These are phyloP conservation scores for Gymnogyps californianus DNA, from an alignment of 2,113 vertebrate genomes.

Conservation along the genomic window DNA sequence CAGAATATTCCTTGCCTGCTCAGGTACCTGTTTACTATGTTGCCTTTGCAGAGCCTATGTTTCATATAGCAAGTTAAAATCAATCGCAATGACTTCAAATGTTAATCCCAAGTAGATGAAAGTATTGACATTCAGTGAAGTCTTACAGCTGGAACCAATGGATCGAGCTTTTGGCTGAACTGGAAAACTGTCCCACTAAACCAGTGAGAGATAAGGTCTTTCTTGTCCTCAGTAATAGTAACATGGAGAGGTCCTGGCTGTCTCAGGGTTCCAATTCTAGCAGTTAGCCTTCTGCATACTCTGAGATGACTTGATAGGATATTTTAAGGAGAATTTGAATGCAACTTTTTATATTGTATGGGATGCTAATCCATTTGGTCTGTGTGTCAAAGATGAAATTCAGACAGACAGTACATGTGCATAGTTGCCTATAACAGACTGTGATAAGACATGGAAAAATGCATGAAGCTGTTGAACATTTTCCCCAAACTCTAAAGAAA, in stretches of 20 bases:
- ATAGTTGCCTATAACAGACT: background rate
- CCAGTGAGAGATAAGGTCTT: background rate
- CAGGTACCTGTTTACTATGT: background rate
- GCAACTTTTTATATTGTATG: background rate
- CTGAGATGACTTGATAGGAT: background rate
- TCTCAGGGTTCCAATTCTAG: background rate
- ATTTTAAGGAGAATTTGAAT: background rate
- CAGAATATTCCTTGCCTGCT: background rate
- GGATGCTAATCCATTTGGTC: background rate
- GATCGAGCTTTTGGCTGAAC: background rate
- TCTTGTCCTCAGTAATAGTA: background rate
- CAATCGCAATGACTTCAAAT: background rate
- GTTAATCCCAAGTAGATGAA: background rate
- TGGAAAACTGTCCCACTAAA: background rate
- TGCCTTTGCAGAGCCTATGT: background rate
- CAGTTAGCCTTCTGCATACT: background rate
- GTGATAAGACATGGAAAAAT: background rate
- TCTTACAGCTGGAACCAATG: background rate
- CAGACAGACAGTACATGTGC: background rate
- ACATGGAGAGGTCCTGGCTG: background rate
- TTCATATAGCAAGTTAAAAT: background rate
- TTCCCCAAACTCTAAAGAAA: background rate
- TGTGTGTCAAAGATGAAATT: background rate
- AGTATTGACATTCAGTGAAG: background rate
- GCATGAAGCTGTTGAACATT: background rate